Evolutionary conservation across 2,888 invertebrate species (phyloP).

Genomic region (Magallana nippona): DNA sequence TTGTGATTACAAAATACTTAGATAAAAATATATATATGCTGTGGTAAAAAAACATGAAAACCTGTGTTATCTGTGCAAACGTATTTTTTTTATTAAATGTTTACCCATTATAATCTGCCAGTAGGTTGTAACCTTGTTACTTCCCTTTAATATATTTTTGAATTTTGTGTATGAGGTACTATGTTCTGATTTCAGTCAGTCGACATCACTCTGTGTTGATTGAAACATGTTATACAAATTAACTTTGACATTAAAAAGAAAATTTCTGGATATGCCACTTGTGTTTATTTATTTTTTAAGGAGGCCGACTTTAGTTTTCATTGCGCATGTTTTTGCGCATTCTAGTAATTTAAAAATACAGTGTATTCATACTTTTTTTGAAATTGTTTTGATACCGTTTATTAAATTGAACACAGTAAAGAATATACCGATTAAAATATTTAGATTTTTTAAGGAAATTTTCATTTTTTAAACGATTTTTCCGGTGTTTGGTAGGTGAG

Average conservation of each 20-base stretch:
- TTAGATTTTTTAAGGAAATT: too few relatives aligned
- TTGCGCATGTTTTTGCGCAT: too few relatives aligned
- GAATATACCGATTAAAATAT: too few relatives aligned
- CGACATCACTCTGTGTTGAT: neutral
- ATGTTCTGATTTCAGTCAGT: neutral
- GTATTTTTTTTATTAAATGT: too few relatives aligned
- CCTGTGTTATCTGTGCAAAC: neutral
- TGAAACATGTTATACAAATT: neutral
- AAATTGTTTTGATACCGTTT: too few relatives aligned
- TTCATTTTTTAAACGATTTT: too few relatives aligned
- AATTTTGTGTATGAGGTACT: neutral
- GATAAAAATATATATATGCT: too few relatives aligned
- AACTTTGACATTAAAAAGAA: neutral
- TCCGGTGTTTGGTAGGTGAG: too few relatives aligned
- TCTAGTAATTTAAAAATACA: too few relatives aligned
- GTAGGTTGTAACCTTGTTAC: conserved; percentile 26
- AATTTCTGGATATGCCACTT: neutral
- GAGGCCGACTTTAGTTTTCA: too few relatives aligned
- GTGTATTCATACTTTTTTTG: too few relatives aligned
- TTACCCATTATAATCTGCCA: neutral
- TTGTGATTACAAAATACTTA: neutral
- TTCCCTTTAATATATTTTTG: neutral
- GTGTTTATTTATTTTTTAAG: neutral
- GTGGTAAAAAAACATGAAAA: neutral
- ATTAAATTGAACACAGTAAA: too few relatives aligned